Conservation (phyloP, 2,113 vertebrate genomes). For the Hucho hucho region DNA sequence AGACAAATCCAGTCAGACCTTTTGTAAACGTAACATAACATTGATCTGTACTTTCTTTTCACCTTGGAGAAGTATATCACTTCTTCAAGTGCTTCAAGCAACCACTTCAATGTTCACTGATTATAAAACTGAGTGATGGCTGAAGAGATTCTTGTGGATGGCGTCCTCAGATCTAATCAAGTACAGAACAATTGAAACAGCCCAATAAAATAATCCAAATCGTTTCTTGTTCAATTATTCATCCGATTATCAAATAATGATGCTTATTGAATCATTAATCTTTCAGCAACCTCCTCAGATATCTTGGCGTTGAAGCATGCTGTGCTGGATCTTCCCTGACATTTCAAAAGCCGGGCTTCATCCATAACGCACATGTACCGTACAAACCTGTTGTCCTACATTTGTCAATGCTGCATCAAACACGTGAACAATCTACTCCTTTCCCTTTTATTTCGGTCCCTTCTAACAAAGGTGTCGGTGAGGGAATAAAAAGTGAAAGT, state of each 20-base stretch:
- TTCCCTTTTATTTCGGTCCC: neutral
- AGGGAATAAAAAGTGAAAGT: neutral
- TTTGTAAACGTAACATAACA: too few species aligned
- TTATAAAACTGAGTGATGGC: too few species aligned
- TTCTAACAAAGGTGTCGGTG: neutral
- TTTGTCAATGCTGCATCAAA: constrained; percentile 36
- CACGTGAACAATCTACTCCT: neutral
- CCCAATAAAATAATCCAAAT: neutral
- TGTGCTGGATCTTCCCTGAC: constrained; percentile 37
- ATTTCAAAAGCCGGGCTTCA: constrained; percentile 57
- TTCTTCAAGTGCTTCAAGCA: too few species aligned
- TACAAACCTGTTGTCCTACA: constrained; percentile 17
- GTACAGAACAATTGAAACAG: neutral
- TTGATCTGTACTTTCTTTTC: too few species aligned
- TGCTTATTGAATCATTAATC: constrained; percentile 22
- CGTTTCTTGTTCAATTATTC: constrained; percentile 26
- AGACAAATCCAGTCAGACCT: too few species aligned
- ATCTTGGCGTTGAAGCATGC: constrained; percentile 1
- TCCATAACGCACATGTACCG: constrained; percentile 32
- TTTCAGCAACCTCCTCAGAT: constrained; percentile 9
- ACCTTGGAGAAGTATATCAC: too few species aligned
- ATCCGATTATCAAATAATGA: constrained; percentile 30
- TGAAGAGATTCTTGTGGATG: too few species aligned
- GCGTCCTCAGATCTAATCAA: neutral
- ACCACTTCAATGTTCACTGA: too few species aligned